Percentiles rank a stretch among this genome's conserved stretches.
Evolutionary conservation across 2,797 vertebrate species (phyloP).

Genomic region (Apogon hyalosoma): DNA sequence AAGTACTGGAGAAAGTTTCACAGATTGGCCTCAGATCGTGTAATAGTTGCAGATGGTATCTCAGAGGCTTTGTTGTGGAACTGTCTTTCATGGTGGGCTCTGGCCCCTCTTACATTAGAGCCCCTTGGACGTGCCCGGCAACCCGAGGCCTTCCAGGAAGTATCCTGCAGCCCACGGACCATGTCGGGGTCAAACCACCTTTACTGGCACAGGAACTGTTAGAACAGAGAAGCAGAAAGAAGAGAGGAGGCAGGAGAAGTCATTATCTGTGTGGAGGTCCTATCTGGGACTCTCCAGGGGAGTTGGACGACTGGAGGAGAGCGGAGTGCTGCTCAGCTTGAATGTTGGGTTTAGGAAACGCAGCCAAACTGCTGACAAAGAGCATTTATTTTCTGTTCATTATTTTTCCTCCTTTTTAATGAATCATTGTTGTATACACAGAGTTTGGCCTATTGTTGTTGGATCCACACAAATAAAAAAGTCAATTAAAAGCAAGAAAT

Average conservation of each 20-base stretch:
- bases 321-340: conserved; percentile 15
- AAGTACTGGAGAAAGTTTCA: conserved; percentile 23
- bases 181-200: conserved; percentile 59
- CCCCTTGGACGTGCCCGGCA: conserved; percentile 39
- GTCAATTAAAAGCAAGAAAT: not conserved
- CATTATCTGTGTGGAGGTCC: conserved; percentile 73
- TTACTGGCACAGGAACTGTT: conserved; percentile 49
- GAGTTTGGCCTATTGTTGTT: not conserved
- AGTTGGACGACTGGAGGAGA: conserved; percentile 23
- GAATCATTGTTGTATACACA: conserved; percentile 6
- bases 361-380: conserved; percentile 34
- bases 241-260: conserved; percentile 66
- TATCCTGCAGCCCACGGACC: conserved; percentile 58
- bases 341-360: conserved; percentile 33
- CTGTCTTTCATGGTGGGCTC: conserved; percentile 38
- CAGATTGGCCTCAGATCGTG: conserved; percentile 26
- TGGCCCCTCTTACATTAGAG: conserved; percentile 21
- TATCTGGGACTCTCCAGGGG: conserved; percentile 34
- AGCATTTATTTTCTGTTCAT: conserved; percentile 20
- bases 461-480: not conserved
- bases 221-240: conserved; percentile 40
- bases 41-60: conserved; percentile 49
- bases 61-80: conserved; percentile 16
- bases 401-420: conserved; percentile 33
- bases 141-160: conserved; percentile 63